Evolutionary conservation across 2,888 invertebrate species (phyloP), one percentile per base, ranked within the genome.

Genomic region (Neoaliturus tenellus): DNA sequence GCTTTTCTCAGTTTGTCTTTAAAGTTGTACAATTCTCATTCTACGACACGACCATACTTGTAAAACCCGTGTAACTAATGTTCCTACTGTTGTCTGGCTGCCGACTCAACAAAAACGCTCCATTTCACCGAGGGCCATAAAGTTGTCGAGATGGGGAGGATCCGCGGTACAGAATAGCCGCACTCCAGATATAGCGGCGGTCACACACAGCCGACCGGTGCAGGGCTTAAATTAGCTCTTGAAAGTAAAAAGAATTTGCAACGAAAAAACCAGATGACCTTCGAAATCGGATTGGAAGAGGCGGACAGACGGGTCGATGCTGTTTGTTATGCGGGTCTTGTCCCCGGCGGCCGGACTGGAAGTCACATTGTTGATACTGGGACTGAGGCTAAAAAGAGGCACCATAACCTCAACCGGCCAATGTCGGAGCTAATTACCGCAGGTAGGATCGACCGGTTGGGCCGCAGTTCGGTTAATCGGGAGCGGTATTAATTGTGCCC

Each of bases 191-290:
- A 12, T 55, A 23, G 20, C 55, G 14, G 44, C 8, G 35, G 35
- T 48, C 48, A 23, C 55, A 20, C 10, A 20, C 55, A 55, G 55
- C 55, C 6, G 55, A 55, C 20, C 12, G 55, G 23, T 20, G 20
- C 23, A 12, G 23, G 55, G 62, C 51, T 51, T 23, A 23, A 62
- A 14, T 62, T 62, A 62, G 62, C 25, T 62, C 28, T 25, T 25
- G 62, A 28, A 62, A 62, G 62, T 62, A 62, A 62, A 62, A 62
- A 62, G 62, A 62, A 62, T 62, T 20, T 31, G 28, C 28, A 4
- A 62, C 14, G 31, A 62, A 62, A 44, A 62, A 62, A 62, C 62
- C 62, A 62, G 62, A 6, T 62, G 62, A 62, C 62, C 62, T 62
- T 62, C 62, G 62, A 62, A 62, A 62, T 62, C 17, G 62, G 62